A percentile compares a stretch with the other conserved stretches of the same genome.
These are phyloP conservation scores for Ganaspis brasiliensis DNA, from an alignment of 2,888 invertebrate species.

Conservation along the genomic window DNA sequence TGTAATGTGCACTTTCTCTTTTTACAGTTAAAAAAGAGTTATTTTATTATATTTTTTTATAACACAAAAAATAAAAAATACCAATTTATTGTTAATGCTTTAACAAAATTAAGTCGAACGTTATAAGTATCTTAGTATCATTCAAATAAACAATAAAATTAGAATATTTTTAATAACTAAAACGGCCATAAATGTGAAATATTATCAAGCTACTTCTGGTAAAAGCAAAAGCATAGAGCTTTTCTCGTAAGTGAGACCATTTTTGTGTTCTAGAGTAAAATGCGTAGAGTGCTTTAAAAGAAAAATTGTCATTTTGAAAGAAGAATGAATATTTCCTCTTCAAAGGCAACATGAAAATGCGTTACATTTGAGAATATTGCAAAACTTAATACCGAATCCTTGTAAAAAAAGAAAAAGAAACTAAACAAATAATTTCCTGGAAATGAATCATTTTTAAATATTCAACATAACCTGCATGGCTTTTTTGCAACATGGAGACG, in stretches of 20 bases:
- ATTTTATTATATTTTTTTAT: too few relatives aligned
- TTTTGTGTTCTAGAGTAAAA: slow-evolving; percentile 14
- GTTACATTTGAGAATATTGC: not conserved
- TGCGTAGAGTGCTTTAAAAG: slow-evolving; percentile 29
- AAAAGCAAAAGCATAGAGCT: slow-evolving; percentile 4
- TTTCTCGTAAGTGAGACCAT: slow-evolving; percentile 23
- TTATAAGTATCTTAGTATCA: too few relatives aligned
- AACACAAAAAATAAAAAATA: too few relatives aligned
- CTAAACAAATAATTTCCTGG: not conserved
- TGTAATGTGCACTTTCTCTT: not conserved
- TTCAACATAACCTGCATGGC: not conserved
- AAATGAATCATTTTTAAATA: not conserved
- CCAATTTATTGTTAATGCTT: too few relatives aligned
- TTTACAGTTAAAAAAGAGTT: not conserved
- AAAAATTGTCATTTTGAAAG: slow-evolving; percentile 24
- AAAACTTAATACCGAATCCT: not conserved
- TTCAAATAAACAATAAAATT: too few relatives aligned
- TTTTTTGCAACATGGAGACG: slow-evolving; percentile 25
- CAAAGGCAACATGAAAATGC: not conserved
- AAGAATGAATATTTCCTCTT: not conserved
- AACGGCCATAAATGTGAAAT: slow-evolving; percentile 13
- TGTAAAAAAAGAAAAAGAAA: not conserved
- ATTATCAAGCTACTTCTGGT: not conserved
- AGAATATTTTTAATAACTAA: not conserved
- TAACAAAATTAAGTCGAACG: too few relatives aligned